Conservation (phyloP, 2,797 vertebrate species). For the Artibeus jamaicensis region DNA sequence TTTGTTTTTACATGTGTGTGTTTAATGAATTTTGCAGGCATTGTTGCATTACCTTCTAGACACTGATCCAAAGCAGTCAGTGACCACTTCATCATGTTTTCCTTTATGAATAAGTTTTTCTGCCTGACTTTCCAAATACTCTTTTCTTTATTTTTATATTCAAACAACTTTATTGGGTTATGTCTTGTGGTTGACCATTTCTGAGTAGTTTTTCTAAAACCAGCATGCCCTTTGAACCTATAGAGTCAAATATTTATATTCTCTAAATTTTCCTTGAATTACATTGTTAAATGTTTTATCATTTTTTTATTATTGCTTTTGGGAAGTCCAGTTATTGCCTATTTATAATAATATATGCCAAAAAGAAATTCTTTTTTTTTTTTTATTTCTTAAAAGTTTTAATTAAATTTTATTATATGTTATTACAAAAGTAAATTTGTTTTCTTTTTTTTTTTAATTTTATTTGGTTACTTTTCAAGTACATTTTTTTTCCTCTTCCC, state of each 20-base stretch:
- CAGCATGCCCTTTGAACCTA: neutral
- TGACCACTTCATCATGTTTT: neutral
- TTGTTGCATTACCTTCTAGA: neutral
- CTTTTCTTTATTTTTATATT: neutral
- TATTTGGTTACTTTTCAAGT: too few species aligned
- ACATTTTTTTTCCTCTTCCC: too few species aligned
- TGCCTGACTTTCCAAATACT: neutral
- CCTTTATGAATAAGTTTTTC: neutral
- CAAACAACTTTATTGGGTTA: neutral
- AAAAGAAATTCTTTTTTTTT: neutral
- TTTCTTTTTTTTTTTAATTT: too few species aligned
- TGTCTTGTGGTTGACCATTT: neutral
- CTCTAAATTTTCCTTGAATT: neutral
- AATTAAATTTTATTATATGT: too few species aligned
- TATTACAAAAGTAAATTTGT: too few species aligned
- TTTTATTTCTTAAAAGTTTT: too few species aligned
- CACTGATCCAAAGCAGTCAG: neutral
- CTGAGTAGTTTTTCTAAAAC: neutral
- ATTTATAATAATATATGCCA: neutral
- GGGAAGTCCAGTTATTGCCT: neutral
- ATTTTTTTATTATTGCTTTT: neutral
- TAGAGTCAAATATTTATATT: neutral
- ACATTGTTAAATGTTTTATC: neutral
- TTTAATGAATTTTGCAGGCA: neutral
- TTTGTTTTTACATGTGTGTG: neutral